Evolutionary conservation across 2,113 vertebrate species (phyloP), one percentile per base, ranked within the genome.

Genomic region (Nothoprocta pentlandii): DNA sequence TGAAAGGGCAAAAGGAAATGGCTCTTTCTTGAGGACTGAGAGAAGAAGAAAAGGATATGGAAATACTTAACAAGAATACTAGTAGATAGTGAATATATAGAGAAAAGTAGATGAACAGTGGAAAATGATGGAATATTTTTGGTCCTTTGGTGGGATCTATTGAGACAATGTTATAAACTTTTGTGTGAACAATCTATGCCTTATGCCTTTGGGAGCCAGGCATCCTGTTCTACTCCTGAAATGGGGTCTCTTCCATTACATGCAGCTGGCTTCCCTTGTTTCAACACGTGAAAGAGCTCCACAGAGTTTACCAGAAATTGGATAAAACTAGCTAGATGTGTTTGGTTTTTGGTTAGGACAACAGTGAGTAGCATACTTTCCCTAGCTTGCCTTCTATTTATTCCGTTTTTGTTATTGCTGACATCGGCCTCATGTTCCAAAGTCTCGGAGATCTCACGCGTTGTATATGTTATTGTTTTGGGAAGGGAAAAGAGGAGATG

Each of bases 1-100:
- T 68, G 46, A 68, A 92, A 87, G 90, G 85, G 58, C 85, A 93
- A 66, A 81, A 93, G 76, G 51, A 36, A 91, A 91, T 95, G 53
- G 62, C 58, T 95, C 92, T 95, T 80, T 89, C 90, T 79, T 94
- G 85, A 68, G 69, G 54, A 46, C 36, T 25, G 82, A 53, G 84
- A 39, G 41, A 44, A 19, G 32, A 28, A 39, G 32, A 71, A 58
- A 70, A 68, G n/a, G 41, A 16, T 56, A 68, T 3, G 16, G 80
- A 88, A 63, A 94, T 87, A 93, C 85, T 90, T 94, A 94, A 94
- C 91, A 64, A 64, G 87, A 81, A 76, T 85, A 90, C 76, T 88
- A 79, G 92, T 88, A 54, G 16, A 11, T 62, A 17, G 34, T 94
- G 92, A 95, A 95, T 96, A 87, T 82, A 92, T 95, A 36, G 14